phyloP scores from a whole-genome alignment of 2,113 vertebrate species.

The Microcebus ravelobensis region DNA sequence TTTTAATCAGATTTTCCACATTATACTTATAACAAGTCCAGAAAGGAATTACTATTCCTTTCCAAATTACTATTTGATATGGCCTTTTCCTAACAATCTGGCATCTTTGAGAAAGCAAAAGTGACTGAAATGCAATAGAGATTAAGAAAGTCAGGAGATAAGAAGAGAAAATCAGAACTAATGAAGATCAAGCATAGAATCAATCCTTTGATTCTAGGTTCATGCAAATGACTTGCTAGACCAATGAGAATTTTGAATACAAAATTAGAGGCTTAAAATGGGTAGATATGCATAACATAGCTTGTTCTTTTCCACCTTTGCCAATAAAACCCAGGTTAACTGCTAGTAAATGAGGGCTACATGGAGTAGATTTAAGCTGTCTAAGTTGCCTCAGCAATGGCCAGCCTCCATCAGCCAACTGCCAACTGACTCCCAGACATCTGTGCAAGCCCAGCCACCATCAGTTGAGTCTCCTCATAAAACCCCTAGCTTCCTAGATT shows the following conservation, averaged over 20 bases:
- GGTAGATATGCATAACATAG: not conserved
- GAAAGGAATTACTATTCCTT: not conserved
- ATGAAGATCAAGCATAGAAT: not conserved
- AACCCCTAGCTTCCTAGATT: too few relatives aligned
- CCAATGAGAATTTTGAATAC: slow-evolving; percentile 15
- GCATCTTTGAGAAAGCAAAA: not conserved
- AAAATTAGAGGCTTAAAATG: not conserved
- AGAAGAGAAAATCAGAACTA: not conserved
- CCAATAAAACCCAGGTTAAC: not conserved
- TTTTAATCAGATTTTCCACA: not conserved
- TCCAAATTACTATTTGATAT: not conserved
- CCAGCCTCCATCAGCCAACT: not conserved
- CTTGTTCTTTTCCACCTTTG: not conserved
- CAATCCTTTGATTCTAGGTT: not conserved
- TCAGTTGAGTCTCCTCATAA: not conserved
- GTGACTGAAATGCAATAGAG: not conserved
- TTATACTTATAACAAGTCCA: not conserved
- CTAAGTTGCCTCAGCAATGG: not conserved
- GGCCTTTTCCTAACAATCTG: not conserved
- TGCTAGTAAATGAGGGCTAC: not conserved
- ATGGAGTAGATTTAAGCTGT: not conserved
- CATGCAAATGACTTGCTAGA: not conserved
- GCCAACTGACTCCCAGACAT: not conserved
- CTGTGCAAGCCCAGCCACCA: not conserved
- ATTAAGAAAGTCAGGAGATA: not conserved